These are phyloP conservation scores for Coptodon bakossiorum DNA, from an alignment of 2,113 vertebrate genomes.

Conservation along the genomic window DNA sequence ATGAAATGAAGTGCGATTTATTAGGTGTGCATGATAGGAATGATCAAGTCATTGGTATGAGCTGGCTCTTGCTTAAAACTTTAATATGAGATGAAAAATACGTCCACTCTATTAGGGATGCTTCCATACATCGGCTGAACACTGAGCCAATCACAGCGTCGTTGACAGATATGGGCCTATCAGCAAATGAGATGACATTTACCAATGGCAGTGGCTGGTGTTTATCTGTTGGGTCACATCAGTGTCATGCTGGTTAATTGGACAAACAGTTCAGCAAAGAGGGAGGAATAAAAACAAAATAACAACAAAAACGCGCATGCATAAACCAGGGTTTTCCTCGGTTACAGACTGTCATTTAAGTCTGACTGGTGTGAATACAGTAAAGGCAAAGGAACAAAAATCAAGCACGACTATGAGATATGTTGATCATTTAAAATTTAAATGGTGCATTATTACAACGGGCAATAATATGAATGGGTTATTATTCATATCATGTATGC, in stretches of 20 bases:
- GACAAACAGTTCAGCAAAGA: not conserved
- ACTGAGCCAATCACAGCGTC: not conserved
- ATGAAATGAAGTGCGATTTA: constrained; percentile 20
- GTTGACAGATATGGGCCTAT: not conserved
- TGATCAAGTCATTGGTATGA: not conserved
- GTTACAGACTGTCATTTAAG: not conserved
- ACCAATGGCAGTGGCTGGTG: not conserved
- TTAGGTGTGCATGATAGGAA: constrained; percentile 17
- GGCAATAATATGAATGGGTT: not conserved
- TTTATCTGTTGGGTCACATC: not conserved
- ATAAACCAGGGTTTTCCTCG: not conserved
- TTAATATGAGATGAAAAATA: not conserved
- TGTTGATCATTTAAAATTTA: not conserved
- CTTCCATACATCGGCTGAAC: not conserved
- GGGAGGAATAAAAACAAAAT: not conserved
- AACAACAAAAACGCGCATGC: not conserved
- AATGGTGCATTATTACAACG: not conserved
- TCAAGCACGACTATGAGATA: not conserved
- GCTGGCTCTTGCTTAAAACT: not conserved
- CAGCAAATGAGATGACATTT: not conserved
- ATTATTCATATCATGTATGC: not conserved
- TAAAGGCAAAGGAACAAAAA: not conserved
- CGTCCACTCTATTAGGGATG: not conserved
- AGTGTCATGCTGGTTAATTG: not conserved
- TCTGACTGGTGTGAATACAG: not conserved